Evolutionary conservation across 2,797 vertebrate species (phyloP), one percentile per base, ranked within the genome.

Genomic region (Anguilla megastoma): DNA sequence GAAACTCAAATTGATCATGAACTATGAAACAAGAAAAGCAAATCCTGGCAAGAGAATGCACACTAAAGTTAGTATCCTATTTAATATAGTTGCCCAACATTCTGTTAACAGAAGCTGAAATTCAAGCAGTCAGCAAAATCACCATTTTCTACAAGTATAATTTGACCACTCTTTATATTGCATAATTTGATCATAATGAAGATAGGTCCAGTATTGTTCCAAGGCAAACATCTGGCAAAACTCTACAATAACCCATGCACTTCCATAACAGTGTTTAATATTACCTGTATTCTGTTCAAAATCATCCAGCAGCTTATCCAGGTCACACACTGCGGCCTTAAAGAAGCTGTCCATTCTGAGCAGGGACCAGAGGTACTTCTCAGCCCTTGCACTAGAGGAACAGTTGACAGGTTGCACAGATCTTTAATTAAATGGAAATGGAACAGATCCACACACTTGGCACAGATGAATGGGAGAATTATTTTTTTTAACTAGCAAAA

Each of bases 281-380:
- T 93, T 92, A 99, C 98, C 98, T 95, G 98, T 93, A 83, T 95
- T 98, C 90, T 97, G 97, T 90, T 99, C 98, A 95, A 99, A 99
- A 94, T 99, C 98, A 93, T 99, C 98, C 0, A 99, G 97, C 69
- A 99, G 95, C 91, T 98, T 99, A 95, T 99, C 98, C 94, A 99
- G 93, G 93, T 99, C 98, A 94, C 97, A 97, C 86, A 99, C 97
- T 88, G 98, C 98, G 91, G 98, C 98, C 95, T 97, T 98, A 94
- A 99, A 99, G 93, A 97, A 99, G 95, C 95, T 98, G 92, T 99
- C 98, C 98, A 99, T 99, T 93, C 94, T 98, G 94, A 91, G 87
- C 79, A 58, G 90, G 90, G 74, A 89, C 80, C 56, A 88, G 86
- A 66, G n/a, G 63, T 41, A 69, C 27, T 66, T 80, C 86, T 90